Evolutionary conservation across 2,888 invertebrate species (phyloP).

Genomic region (Drosophila paramelanica): DNA sequence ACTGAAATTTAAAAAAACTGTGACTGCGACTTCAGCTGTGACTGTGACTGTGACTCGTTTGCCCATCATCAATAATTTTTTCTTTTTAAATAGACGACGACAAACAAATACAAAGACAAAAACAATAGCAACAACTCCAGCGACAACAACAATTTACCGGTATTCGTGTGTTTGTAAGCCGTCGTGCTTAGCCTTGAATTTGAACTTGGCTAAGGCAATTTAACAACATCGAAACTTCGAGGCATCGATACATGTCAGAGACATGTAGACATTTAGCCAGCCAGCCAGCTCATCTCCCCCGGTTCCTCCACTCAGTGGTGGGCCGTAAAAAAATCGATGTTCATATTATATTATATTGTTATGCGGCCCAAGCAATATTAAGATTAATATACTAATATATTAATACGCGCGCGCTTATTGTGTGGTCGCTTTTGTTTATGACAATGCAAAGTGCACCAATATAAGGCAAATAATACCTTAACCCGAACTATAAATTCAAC

Average conservation of each 20-base stretch:
- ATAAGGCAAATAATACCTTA: constrained; percentile 22
- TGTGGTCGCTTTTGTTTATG: constrained; percentile 38
- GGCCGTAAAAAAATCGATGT: constrained; percentile 56
- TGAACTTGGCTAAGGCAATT: constrained; percentile 72
- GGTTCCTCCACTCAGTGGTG: constrained; percentile 27
- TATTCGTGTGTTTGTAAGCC: constrained; percentile 46
- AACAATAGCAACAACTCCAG: constrained; percentile 23
- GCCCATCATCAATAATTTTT: constrained; percentile 48
- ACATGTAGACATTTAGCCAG: constrained; percentile 20
- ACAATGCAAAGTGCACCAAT: constrained; percentile 44
- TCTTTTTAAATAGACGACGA: constrained; percentile 25
- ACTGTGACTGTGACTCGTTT: constrained; percentile 20
- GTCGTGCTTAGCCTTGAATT: constrained; percentile 75
- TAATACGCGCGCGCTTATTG: constrained; percentile 2
- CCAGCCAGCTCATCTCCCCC: constrained; percentile 34
- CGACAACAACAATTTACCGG: constrained; percentile 45
- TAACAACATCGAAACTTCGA: constrained; percentile 43
- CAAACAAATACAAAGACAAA: constrained; percentile 32
- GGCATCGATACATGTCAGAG: constrained; percentile 32
- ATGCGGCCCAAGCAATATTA: constrained; percentile 4
- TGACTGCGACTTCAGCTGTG: background rate
- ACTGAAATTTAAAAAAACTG: too few species aligned
- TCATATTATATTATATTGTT: constrained; percentile 24
- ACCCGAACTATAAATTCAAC: constrained; percentile 46
- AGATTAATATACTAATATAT: constrained; percentile 21